Base-by-base conservation (phyloP, 2,888 invertebrate genomes). In the Sesamia inferens region DNA sequence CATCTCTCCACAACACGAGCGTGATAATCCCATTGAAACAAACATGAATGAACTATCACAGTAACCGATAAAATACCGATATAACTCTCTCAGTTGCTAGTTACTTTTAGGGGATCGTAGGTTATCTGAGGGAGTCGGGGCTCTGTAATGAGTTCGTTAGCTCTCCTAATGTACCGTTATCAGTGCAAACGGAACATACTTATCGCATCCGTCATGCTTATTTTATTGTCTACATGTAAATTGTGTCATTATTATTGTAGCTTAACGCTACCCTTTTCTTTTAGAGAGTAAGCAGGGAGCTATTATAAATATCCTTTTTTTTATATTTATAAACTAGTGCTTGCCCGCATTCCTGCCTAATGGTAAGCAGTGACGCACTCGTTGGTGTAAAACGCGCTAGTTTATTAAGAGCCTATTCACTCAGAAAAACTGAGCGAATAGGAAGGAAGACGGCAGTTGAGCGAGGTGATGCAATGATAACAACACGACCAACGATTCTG, bases 131-230 rank as follows among this genome's bases (percentile, higher is more conserved):
- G 14, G 65, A 83, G 78, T 70, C 65, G 78, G 58, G 78, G 74
- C 80, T 82, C 62, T 68, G 74, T 83, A 91, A 90, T 88, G 93
- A 91, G 94, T 94, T 93, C 94, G 92, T 95, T 94, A 93, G 91
- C 93, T 94, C 92, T 90, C 87, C 93, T 90, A 93, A 94, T 92
- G 92, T 90, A 78, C 85, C 86, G 90, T 93, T 94, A 95, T 95
- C 95, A 88, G 75, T 84, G 88, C 90, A 91, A 91, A 90, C 94
- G 94, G 94, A 93, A 94, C 93, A 91, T 77, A 71, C 87, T 93
- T 94, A 94, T 95, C 87, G 88, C 94, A 94, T 95, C 95, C 95
- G 95, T 89, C 91, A 89, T 84, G 71, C 70, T 78, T 74, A 71
- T 84, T 76, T 76, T 76, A 84, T 75, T 78, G 79, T 73, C 86